These are phyloP conservation scores for Hydroisotoma schaefferi DNA, from an alignment of 2,888 invertebrate genomes.

Conservation along the genomic window DNA sequence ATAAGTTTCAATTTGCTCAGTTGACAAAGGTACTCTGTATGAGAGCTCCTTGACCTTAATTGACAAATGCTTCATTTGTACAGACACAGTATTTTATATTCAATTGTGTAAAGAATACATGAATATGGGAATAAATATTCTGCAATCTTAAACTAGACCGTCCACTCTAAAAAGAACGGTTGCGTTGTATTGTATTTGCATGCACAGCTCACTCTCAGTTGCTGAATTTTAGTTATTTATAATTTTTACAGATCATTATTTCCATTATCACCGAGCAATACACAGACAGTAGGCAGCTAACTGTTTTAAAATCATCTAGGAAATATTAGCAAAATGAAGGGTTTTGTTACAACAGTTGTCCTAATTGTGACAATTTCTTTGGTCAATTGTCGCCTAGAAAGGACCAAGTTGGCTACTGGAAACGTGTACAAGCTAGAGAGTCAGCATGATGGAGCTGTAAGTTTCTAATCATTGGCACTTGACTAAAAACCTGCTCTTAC, in stretches of 20 bases:
- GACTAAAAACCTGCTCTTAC: not conserved
- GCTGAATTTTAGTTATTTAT: too few species aligned
- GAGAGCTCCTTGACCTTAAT: too few species aligned
- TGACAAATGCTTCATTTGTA: too few species aligned
- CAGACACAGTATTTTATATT: not conserved
- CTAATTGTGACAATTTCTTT: not conserved
- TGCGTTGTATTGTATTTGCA: too few species aligned
- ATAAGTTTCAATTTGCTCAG: too few species aligned
- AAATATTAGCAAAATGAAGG: conserved; percentile 4
- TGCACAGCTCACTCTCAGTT: too few species aligned
- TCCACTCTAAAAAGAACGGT: not conserved
- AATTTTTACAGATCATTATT: too few species aligned
- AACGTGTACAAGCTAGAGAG: conserved; percentile 30
- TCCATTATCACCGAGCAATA: too few species aligned
- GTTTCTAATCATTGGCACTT: conserved; percentile 16
- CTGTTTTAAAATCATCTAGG: too few species aligned
- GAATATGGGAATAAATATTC: conserved; percentile 6
- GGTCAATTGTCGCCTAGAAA: conserved; percentile 13
- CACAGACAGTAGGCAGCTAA: too few species aligned
- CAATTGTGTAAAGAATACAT: not conserved
- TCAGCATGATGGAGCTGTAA: conserved; percentile 36
- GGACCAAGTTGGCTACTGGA: conserved; percentile 28
- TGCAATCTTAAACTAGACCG: not conserved
- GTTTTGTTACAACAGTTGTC: not conserved
- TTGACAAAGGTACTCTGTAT: too few species aligned